Evolutionary conservation across 2,113 vertebrate species (phyloP).

Genomic region (Porphyrio hochstetteri): DNA sequence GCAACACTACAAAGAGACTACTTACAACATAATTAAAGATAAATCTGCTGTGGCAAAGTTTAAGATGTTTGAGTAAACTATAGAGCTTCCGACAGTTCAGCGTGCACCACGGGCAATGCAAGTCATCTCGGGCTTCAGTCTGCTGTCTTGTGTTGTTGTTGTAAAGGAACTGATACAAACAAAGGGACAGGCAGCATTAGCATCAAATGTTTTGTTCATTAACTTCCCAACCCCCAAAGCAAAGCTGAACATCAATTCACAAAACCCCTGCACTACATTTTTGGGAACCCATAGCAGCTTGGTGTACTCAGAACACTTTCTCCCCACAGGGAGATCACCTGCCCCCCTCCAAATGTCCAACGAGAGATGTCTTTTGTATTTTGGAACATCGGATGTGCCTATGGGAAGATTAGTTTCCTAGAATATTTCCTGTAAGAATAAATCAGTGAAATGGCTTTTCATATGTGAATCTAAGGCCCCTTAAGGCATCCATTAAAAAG

Average conservation of each 20-base stretch:
- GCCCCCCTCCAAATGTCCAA: not conserved
- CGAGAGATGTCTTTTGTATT: not conserved
- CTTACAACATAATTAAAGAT: conserved; percentile 99
- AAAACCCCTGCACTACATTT: not conserved
- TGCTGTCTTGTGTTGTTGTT: conserved; percentile 98
- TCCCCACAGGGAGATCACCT: not conserved
- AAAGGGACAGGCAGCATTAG: not conserved
- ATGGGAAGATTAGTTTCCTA: not conserved
- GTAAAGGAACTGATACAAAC: conserved; percentile 87
- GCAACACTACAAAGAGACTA: not conserved
- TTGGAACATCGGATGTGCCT: not conserved
- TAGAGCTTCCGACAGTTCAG: conserved; percentile 97
- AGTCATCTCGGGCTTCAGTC: conserved; percentile 94
- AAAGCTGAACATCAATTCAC: not conserved
- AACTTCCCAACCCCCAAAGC: not conserved
- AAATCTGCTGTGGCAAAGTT: conserved; percentile 97
- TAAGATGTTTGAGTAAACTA: conserved; percentile 97
- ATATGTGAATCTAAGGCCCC: not conserved
- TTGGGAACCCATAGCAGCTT: not conserved
- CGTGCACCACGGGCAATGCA: conserved; percentile 98
- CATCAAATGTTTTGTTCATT: not conserved
- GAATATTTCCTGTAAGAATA: not conserved
- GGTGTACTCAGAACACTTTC: not conserved
- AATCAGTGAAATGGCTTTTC: not conserved
- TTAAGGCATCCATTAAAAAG: not conserved